phyloP scores from a whole-genome alignment of 1,140 invertebrate species.

The Zaprionus tsacasi region DNA sequence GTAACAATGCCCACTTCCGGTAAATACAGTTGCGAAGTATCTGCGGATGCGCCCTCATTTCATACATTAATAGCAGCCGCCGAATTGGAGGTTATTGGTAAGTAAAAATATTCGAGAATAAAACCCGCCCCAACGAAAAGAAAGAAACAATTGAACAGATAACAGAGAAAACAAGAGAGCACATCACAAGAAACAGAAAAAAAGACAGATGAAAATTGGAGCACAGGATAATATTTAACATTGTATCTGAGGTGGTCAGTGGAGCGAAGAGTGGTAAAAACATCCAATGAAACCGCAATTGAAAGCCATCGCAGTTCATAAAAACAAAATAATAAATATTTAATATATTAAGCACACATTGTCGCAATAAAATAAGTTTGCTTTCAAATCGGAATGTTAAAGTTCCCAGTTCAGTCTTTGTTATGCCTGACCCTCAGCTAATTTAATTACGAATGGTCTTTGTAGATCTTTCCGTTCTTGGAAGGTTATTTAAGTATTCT shows the following conservation, averaged over 20 bases:
- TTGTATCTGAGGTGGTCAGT: not conserved
- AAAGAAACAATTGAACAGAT: not conserved
- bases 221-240: slow-evolving; percentile 26
- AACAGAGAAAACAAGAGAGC: not conserved
- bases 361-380: too few relatives aligned
- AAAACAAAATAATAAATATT: not conserved
- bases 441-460: too few relatives aligned
- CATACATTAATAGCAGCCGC: slow-evolving; percentile 90
- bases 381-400: too few relatives aligned
- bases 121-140: not conserved
- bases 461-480: too few relatives aligned
- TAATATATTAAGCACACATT: not conserved
- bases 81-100: slow-evolving; percentile 90
- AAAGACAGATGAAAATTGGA: slow-evolving; percentile 18
- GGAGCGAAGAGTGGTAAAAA: not conserved
- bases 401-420: too few relatives aligned
- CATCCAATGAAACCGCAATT: not conserved
- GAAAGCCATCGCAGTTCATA: not conserved
- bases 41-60: slow-evolving; percentile 93
- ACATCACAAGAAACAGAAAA: not conserved
- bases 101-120: slow-evolving; percentile 74
- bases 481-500: too few relatives aligned
- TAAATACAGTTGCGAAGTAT: slow-evolving; percentile 92
- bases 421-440: too few relatives aligned
- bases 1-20: slow-evolving; percentile 88